A percentile compares a stretch with the other conserved stretches of the same genome.
These are phyloP conservation scores for Keiferia lycopersicella DNA, from an alignment of 2,888 invertebrate species.

Conservation along the genomic window DNA sequence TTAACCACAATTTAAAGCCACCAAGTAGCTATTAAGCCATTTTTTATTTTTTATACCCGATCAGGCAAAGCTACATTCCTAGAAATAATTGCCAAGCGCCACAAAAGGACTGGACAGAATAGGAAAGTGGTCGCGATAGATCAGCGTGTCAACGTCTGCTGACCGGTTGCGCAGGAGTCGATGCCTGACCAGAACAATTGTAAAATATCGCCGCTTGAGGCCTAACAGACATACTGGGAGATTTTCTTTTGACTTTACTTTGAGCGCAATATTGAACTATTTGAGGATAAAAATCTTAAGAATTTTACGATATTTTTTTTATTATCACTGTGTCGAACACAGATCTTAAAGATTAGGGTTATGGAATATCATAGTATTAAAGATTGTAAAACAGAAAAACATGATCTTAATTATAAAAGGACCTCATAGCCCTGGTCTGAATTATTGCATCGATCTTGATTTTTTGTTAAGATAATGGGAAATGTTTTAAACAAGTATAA, in stretches of 20 bases:
- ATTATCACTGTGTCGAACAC: no score
- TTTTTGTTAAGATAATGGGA: no score
- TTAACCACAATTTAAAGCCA: not conserved
- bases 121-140: conserved; percentile 7
- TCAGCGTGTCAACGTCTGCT: conserved; percentile 28
- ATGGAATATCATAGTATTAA: no score
- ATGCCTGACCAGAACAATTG: conserved; percentile 18
- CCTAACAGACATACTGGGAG: not conserved
- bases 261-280: not conserved
- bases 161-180: conserved; percentile 31
- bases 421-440: no score
- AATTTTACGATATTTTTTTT: no score
- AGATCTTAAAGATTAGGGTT: no score
- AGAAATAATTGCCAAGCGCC: not conserved
- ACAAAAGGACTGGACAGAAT: conserved; percentile 2
- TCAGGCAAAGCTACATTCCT: not conserved
- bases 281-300: not conserved
- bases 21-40: not conserved
- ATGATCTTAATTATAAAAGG: no score
- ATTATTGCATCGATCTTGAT: no score
- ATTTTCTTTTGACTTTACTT: not conserved
- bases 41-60: not conserved
- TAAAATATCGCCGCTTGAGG: conserved; percentile 12
- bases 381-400: no score
- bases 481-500: no score